These are phyloP conservation scores for Miniopterus natalensis DNA, from an alignment of 2,113 vertebrate genomes.

Conservation along the genomic window DNA sequence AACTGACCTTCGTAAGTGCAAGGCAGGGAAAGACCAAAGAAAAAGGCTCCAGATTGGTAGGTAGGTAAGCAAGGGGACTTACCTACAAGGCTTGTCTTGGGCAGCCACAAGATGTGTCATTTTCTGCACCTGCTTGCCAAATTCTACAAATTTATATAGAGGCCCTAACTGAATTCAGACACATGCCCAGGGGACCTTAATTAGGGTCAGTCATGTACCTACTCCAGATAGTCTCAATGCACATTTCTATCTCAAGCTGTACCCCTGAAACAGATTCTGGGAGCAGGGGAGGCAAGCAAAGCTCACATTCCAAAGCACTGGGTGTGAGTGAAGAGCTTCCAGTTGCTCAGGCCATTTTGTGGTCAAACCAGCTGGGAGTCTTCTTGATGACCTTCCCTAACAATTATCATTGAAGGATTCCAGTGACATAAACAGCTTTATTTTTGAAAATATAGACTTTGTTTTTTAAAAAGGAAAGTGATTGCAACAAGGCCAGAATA, in stretches of 20 bases:
- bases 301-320: not conserved
- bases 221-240: not conserved
- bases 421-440: not conserved
- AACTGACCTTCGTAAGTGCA: not conserved
- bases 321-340: not conserved
- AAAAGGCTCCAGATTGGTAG: not conserved
- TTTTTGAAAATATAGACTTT: not conserved
- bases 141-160: not conserved
- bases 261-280: not conserved
- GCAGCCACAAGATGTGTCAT: not conserved
- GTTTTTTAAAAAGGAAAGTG: not conserved
- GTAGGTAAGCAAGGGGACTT: not conserved
- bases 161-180: not conserved
- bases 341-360: not conserved
- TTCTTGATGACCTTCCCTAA: not conserved
- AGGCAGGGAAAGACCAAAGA: too few relatives aligned
- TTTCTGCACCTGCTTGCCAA: not conserved
- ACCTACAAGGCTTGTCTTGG: not conserved
- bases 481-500: not conserved
- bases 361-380: not conserved
- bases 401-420: not conserved
- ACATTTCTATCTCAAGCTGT: not conserved
- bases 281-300: not conserved
- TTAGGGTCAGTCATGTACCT: not conserved
- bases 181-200: not conserved